Evolutionary conservation across 92 coral and sea anemone genomes (phyloP), one percentile per base, ranked within the genome.

Genomic region (Scolanthus callimorphus): DNA sequence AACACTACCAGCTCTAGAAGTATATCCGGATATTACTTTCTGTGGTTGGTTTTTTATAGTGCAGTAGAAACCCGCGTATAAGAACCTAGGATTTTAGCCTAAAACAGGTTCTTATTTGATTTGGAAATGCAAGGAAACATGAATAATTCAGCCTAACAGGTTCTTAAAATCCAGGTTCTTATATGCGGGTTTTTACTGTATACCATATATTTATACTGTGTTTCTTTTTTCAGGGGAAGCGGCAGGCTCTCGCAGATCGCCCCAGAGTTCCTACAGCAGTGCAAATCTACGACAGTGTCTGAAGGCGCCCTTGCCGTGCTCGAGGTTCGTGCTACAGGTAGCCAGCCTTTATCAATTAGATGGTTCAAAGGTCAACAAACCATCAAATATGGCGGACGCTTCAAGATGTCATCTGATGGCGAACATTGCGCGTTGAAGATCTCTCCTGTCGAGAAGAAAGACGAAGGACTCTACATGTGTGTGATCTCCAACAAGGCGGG

Each of bases 381-480:
- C 29, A 80, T 94, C 46, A 81, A 75, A 41, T 88, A 86, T 45
- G 96, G 94, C 19, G 84, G 71, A 15, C 96, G 90, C 31, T 41
- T 80, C 20, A 88, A 88, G 60, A 82, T 88, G 96, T 88, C 96
- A 11, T 82, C 90, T 4, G 96, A 88, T 30, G 96, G 96, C 3
- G 90, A 88, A 45, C 76, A 69, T 12, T 88, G 96, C 28, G 62
- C 81, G 23, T 70, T 88, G 34, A 82, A 78, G 65, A 73, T 88
- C 12, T 70, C 73, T 11, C 83, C 90, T 0, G 86, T 88, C 26
- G 91, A 88, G 60, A 52, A 67, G n/a, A 86, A 71, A 44, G 99
- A 94, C 57, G 94, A 94, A 41, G 99, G 99, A 61, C 85, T 90
- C 37, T 94, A 94, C 77, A 84, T 79, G 69, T 94, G 99, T 78